Base-by-base conservation (phyloP, 2,113 vertebrate species). In the Leptocoma aspasia region DNA sequence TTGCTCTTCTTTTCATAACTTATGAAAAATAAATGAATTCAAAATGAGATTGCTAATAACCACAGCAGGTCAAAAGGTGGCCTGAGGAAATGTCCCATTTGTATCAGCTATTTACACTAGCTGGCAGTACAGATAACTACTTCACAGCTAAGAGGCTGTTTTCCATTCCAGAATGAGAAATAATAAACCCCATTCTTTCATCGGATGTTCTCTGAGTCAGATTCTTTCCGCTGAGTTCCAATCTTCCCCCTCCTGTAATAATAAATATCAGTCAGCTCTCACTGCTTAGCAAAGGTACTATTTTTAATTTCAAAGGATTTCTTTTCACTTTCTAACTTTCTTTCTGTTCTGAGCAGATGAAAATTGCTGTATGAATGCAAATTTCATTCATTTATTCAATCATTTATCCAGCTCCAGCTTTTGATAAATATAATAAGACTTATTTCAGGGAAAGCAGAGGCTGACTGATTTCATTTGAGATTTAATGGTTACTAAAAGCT, bases 301-400 rank as follows among this genome's bases (percentile, higher is more conserved):
- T 59, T 88, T 94, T 89, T 84, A 78, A 71, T 79, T 72, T 78
- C 10, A 89, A 93, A 37, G 37, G 14, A 9, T 44, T 35, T 28
- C 56, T 47, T 61, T 33, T 30, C 10, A 37, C 4, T 82, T 85
- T 56, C 26, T 60, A 65, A 77, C 31, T 77, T 78, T 23, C 37
- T 69, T 82, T 59, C 52, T 75, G 23, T 56, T 52, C 65, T 84
- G 26, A 68, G 12, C 65, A 71, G n/a, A 79, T 68, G 39, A 68
- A 90, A 89, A 65, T 44, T 86, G 61, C 28, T 71, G n/a, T 41
- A 84, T 63, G 73, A 92, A 94, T 79, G 89, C 31, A 94, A 95
- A 95, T 95, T 82, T 90, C 33, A 90, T 84, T 95, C 60, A 94
- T 94, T 91, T 92, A 91, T 94, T 94, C 86, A 50, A 53, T 52